Evolutionary conservation across 92 coral and sea anemone genomes (phyloP).

Genomic region (Porites divaricata): DNA sequence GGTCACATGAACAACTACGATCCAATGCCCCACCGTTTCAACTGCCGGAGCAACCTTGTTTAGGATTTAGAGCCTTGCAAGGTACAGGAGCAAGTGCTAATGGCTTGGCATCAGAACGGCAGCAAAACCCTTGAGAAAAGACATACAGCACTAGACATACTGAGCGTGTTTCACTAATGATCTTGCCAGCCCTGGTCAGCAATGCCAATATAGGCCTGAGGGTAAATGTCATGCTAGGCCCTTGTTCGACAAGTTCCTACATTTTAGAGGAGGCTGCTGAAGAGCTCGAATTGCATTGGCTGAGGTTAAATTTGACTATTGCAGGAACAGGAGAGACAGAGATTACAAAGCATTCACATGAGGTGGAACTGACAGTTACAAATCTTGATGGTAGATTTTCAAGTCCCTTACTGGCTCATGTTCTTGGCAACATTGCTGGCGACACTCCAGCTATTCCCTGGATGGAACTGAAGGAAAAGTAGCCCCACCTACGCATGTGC

Average conservation of each 20-base stretch:
- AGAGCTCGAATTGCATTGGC: conserved; percentile 40
- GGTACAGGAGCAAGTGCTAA: no score
- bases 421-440: conserved; percentile 60
- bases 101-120: no score
- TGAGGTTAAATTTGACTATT: conserved; percentile 40
- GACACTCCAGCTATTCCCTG: conserved; percentile 59
- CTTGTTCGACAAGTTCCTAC: conserved; percentile 57
- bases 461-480: conserved; percentile 47
- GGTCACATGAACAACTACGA: background rate
- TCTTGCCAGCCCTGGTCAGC: conserved; percentile 33
- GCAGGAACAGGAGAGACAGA: conserved; percentile 62
- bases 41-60: background rate
- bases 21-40: background rate
- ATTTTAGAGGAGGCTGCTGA: conserved; percentile 49
- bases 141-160: no score
- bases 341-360: conserved; percentile 33
- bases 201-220: no score
- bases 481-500: conserved; percentile 60
- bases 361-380: conserved; percentile 37
- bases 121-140: no score
- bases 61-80: background rate
- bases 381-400: conserved; percentile 26
- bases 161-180: conserved; percentile 43
- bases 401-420: conserved; percentile 43
- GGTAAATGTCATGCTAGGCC: no score